Base-by-base conservation (phyloP, 2,113 vertebrate species). In the Podilymbus podiceps region DNA sequence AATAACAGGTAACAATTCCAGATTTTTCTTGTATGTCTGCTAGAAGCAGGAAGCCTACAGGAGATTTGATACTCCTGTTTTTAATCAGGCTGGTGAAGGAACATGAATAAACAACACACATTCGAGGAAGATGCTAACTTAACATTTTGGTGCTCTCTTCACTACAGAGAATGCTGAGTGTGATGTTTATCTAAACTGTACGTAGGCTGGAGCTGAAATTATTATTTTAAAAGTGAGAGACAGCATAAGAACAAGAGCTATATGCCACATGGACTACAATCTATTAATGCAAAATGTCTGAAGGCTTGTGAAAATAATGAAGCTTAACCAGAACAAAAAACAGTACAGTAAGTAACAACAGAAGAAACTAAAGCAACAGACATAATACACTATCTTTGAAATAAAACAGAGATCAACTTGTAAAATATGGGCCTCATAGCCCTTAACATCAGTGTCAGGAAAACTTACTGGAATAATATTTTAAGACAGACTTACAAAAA, bases 151-250 rank as follows among this genome's bases (percentile, higher is more conserved):
- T 71, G 84, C 42, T 83, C 44, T 60, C 62, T 62, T 76, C 31
- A 67, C 19, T 50, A 46, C 30, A 77, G 19, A 60, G 35, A 76
- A 86, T 0, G 0, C 21, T 0, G 2, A 85, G 27, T 24, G 8
- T 15, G 38, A 78, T 19, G 30, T 31, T 82, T 63, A 78, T 33
- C 52, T 23, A 46, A 85, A 46, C 8, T 42, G n/a, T 13, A 75
- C 81, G 85, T 56, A 83, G 31, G 46, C 14, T 79, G 40, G 7
- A 23, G 52, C 55, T 58, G 47, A 66, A 94, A 62, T 13, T 85
- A 59, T 7, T 40, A 33, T 46, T 87, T 72, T 17, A 38, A 27
- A 85, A 40, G 31, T 31, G 30, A 81, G 16, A 60, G 20, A 42
- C 18, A 68, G 47, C 11, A 8, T n/a, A 68, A 38, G 52, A 80